These are phyloP conservation scores for Flexamia atlantica DNA, from an alignment of 2,888 invertebrate genomes.

Conservation along the genomic window DNA sequence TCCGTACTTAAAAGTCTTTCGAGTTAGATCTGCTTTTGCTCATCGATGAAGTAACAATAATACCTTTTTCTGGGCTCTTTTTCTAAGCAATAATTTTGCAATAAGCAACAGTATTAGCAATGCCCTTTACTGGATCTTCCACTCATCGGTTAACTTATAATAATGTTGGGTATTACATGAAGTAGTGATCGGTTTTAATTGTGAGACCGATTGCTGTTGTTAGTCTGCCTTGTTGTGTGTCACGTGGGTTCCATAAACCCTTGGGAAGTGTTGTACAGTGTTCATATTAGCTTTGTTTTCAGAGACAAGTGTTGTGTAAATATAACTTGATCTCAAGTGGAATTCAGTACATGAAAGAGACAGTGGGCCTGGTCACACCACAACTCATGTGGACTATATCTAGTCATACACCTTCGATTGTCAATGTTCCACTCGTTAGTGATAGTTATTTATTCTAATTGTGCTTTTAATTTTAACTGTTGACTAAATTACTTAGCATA, in stretches of 20 bases:
- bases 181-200: constrained; percentile 10
- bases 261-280: constrained; percentile 57
- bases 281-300: constrained; percentile 55
- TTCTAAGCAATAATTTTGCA: constrained; percentile 70
- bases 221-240: constrained; percentile 58
- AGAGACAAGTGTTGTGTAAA: constrained; percentile 65
- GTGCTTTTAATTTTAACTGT: constrained; percentile 64
- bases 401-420: constrained; percentile 66
- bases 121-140: constrained; percentile 69
- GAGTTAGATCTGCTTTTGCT: constrained; percentile 63
- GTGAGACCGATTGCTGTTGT: constrained; percentile 26
- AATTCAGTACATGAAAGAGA: constrained; percentile 43
- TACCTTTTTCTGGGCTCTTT: constrained; percentile 61
- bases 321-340: constrained; percentile 69
- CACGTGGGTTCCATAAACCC: constrained; percentile 28
- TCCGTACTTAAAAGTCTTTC: constrained; percentile 59
- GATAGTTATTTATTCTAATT: constrained; percentile 64
- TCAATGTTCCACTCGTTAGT: constrained; percentile 65
- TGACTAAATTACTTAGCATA: constrained; percentile 66
- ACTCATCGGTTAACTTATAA: constrained; percentile 63
- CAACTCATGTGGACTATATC: constrained; percentile 62
- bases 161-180: constrained; percentile 25
- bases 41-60: constrained; percentile 60
- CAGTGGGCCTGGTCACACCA: constrained; percentile 61
- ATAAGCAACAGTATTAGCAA: constrained; percentile 70